Base-by-base conservation (phyloP, 2,797 vertebrate genomes). In the Sebastes trivittatus region DNA sequence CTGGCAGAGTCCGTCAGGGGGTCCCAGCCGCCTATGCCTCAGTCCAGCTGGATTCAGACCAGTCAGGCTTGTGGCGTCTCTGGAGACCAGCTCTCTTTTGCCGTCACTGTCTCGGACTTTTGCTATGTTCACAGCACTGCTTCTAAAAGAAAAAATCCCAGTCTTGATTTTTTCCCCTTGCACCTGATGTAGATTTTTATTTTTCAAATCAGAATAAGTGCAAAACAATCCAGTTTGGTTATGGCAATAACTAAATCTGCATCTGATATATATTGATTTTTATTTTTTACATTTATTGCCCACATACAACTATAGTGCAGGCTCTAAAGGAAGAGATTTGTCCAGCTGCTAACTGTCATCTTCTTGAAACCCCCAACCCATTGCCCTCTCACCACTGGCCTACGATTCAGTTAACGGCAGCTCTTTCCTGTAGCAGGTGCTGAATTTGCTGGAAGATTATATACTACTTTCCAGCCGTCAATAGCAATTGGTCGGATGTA, bases 11-110 rank as follows among this genome's bases (percentile, higher is more conserved):
- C 80, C 1, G 42, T 80, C 79, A 71, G 85, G 46, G 56, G 2
- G 7, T 79, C 77, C 60, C 68, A 74, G 27, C 52, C 49, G 7
- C 36, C 10, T 46, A 46, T 75, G 77, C 52, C 72, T 79, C 69
- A 34, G 83, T 76, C 62, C 84, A 80, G 82, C 79, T 87, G 85
- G 56, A 63, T 49, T 84, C 63, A 72, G 60, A 73, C 73, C 60
- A 70, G 65, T 60, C 68, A 63, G 64, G 70, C 62, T 75, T 72
- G 64, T 75, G 38, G 52, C 9, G 0, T 69, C 77, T 64, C 38
- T 64, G 29, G 76, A 86, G 61, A 78, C 11, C 58, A 63, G 36
- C 36, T 75, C 56, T 68, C 25, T 55, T 52, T 66, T 72, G 11
- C 34, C 2, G 2, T 65, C 54, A 36, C 56, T 77, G 38, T 80